These are phyloP conservation scores for Eleginops maclovinus DNA, from an alignment of 2,113 vertebrate genomes.

Conservation along the genomic window DNA sequence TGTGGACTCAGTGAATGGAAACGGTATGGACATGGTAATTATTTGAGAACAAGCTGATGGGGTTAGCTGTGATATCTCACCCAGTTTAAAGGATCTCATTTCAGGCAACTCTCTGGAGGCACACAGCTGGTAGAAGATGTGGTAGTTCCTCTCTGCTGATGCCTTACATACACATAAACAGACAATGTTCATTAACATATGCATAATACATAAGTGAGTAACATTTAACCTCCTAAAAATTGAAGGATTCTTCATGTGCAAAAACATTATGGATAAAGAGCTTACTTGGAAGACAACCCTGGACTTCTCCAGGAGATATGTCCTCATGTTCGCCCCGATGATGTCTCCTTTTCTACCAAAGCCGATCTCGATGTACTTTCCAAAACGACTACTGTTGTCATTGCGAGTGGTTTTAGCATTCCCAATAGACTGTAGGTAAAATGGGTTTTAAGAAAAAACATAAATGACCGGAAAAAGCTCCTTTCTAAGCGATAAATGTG, in stretches of 20 bases:
- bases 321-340: slow-evolving; percentile 86
- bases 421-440: slow-evolving; percentile 82
- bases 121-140: slow-evolving; percentile 88
- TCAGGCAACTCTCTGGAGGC: slow-evolving; percentile 79
- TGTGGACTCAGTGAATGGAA: background rate
- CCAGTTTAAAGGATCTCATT: slow-evolving; percentile 81
- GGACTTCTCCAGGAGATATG: slow-evolving; percentile 87
- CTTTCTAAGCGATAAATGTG: background rate
- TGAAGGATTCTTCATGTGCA: background rate
- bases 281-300: slow-evolving; percentile 87
- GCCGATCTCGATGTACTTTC: slow-evolving; percentile 87
- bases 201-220: too few relatives aligned
- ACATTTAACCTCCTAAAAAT: background rate
- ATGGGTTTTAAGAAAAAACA: background rate
- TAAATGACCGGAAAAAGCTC: background rate
- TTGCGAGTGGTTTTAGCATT: slow-evolving; percentile 87
- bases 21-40: accelerated
- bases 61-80: slow-evolving; percentile 65
- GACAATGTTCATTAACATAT: background rate
- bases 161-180: slow-evolving; percentile 62
- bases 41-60: background rate
- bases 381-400: slow-evolving; percentile 88
- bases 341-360: slow-evolving; percentile 82
- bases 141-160: slow-evolving; percentile 84
- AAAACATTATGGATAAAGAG: background rate